Evolutionary conservation across 2,797 vertebrate genomes (phyloP).

Genomic region (Botia almorhae): DNA sequence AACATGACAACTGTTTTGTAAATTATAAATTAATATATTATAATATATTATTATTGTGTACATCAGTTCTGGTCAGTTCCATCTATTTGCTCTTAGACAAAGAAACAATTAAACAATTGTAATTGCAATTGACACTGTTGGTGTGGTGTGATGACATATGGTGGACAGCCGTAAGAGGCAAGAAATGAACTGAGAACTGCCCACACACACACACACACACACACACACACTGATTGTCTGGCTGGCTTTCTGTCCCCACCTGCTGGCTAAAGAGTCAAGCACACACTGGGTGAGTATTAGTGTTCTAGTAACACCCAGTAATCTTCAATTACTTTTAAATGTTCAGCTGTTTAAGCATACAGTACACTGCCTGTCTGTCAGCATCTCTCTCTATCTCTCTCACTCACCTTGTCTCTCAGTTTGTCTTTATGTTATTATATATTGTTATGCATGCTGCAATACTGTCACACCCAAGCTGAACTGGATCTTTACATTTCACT

Average conservation of each 20-base stretch:
- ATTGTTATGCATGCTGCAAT: no score
- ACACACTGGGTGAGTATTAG: constrained; percentile 70
- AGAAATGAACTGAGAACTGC: constrained; percentile 7
- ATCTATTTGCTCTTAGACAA: neutral
- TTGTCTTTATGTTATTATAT: neutral
- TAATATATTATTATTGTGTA: no score
- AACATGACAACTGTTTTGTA: no score
- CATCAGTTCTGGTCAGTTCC: no score
- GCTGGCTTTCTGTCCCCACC: constrained; percentile 79
- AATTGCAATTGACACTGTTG: no score
- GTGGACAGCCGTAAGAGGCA: neutral
- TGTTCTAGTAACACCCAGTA: constrained; percentile 61
- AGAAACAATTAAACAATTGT: neutral
- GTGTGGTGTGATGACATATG: neutral
- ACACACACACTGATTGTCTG: constrained; percentile 63
- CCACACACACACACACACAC: constrained; percentile 18
- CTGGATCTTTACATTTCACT: neutral
- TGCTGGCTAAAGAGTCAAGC: constrained; percentile 74
- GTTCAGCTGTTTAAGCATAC: constrained; percentile 42
- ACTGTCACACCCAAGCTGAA: neutral
- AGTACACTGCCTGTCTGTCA: neutral
- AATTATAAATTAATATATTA: no score
- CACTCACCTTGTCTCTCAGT: neutral
- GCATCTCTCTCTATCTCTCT: constrained; percentile 57
- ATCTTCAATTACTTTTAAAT: constrained; percentile 55